These are phyloP conservation scores for Helobdella robusta DNA, from an alignment of 2,888 invertebrate genomes.

Conservation along the genomic window DNA sequence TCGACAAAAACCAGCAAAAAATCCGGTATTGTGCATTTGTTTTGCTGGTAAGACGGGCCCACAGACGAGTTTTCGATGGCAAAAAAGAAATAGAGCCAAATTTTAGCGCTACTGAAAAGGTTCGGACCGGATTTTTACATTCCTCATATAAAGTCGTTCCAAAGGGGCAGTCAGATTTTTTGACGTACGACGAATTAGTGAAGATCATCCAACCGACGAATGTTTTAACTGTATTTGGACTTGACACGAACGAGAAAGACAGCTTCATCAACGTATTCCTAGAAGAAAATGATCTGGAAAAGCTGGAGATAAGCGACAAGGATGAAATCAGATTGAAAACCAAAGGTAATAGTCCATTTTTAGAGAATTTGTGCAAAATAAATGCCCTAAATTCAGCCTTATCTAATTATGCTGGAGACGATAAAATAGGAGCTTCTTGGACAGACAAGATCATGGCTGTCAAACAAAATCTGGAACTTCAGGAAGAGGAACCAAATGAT, in stretches of 20 bases:
- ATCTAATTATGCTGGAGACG: slow-evolving; percentile 10
- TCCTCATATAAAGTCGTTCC: slow-evolving; percentile 7
- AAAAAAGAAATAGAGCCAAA: slow-evolving; percentile 1
- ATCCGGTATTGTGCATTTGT: not conserved
- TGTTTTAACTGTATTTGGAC: not conserved
- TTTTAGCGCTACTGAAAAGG: slow-evolving; percentile 8
- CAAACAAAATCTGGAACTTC: too few species aligned
- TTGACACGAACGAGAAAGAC: not conserved
- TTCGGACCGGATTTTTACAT: slow-evolving; percentile 14
- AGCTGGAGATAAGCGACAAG: not conserved
- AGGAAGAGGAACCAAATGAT: too few species aligned
- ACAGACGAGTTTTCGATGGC: slow-evolving; percentile 10
- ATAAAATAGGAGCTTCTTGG: not conserved
- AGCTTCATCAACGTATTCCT: not conserved
- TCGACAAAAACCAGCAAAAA: slow-evolving; percentile 2
- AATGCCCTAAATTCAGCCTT: not conserved
- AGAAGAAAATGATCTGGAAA: not conserved
- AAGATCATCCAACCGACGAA: not conserved
- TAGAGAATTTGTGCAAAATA: slow-evolving; percentile 9
- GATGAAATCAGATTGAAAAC: slow-evolving; percentile 7
- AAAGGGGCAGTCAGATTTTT: not conserved
- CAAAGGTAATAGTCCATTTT: slow-evolving; percentile 7
- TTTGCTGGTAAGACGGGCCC: slow-evolving; percentile 2
- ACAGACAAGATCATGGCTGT: slow-evolving; percentile 7
- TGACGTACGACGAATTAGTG: not conserved